These are phyloP conservation scores for human (Homo sapiens) DNA, from an alignment of 2,113 vertebrate genomes.

Conservation along the genomic window DNA sequence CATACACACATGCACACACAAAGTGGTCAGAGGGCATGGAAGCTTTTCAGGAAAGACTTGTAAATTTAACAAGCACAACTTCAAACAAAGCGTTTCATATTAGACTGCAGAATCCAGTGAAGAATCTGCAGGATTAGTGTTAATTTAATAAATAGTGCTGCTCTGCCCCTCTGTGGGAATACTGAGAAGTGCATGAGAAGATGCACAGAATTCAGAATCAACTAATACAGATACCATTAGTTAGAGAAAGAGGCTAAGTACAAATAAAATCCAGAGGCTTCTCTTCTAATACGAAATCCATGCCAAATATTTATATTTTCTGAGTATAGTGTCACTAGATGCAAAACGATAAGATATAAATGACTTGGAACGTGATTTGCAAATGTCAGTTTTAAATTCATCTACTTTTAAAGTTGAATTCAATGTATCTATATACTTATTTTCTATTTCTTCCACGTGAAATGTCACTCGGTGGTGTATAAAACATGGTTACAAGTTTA, in stretches of 20 bases:
- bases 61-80: background rate
- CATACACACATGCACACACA: background rate
- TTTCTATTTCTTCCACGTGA: background rate
- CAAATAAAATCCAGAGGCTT: background rate
- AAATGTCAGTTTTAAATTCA: background rate
- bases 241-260: background rate
- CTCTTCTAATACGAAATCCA: background rate
- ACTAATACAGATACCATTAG: background rate
- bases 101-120: background rate
- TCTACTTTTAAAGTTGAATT: constrained; percentile 4
- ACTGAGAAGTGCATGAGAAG: constrained; percentile 9
- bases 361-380: background rate
- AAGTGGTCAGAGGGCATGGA: background rate
- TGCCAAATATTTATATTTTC: background rate
- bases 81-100: background rate
- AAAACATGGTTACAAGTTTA: background rate
- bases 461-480: background rate
- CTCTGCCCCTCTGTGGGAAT: constrained; percentile 56
- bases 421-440: background rate
- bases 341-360: background rate
- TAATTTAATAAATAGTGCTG: background rate
- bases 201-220: background rate
- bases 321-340: background rate
- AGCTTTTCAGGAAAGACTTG: background rate
- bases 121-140: background rate